Percentiles rank a stretch among this genome's conserved stretches.
phyloP scores from a whole-genome alignment of 2,888 invertebrate genomes.

The Auanema sp. region DNA sequence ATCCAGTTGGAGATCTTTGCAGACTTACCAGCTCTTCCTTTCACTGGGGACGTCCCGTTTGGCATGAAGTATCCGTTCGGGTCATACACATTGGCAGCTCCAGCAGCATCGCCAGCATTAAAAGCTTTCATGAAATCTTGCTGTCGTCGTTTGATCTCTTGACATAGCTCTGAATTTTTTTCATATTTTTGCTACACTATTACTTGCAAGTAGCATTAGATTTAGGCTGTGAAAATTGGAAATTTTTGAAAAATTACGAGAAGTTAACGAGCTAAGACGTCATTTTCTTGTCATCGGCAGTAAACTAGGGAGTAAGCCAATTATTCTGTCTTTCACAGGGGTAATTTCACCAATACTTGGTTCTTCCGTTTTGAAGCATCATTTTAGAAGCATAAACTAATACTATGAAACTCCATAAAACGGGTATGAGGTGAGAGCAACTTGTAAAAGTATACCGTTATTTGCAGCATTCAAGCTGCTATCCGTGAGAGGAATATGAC shows the following conservation, averaged over 20 bases:
- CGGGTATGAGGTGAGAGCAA: no score
- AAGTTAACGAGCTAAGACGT: background rate
- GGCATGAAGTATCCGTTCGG: slow-evolving; percentile 64
- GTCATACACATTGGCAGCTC: slow-evolving; percentile 54
- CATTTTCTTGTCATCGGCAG: no score
- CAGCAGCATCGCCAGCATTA: slow-evolving; percentile 60
- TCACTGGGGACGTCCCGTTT: slow-evolving; percentile 60
- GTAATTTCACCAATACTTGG: no score
- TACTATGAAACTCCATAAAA: no score
- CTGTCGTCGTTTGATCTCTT: slow-evolving; percentile 63
- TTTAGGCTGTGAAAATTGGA: no score
- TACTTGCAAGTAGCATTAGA: no score
- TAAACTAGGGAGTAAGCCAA: no score
- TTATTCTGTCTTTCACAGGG: no score
- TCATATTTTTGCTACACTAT: slow-evolving; percentile 15
- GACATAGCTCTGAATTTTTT: slow-evolving; percentile 58
- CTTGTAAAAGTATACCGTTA: slow-evolving; percentile 37
- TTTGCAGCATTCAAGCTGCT: slow-evolving; percentile 55
- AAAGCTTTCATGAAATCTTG: slow-evolving; percentile 63
- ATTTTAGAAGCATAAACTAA: no score
- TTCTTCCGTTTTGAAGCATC: no score
- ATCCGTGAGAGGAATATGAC: slow-evolving; percentile 56
- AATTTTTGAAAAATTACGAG: no score
- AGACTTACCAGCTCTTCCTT: slow-evolving; percentile 54
- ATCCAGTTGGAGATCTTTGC: background rate